Conservation (phyloP, 30 jellyfish, hydroid and myxozoan genomes). For the Pseudorhiza aurosa region DNA sequence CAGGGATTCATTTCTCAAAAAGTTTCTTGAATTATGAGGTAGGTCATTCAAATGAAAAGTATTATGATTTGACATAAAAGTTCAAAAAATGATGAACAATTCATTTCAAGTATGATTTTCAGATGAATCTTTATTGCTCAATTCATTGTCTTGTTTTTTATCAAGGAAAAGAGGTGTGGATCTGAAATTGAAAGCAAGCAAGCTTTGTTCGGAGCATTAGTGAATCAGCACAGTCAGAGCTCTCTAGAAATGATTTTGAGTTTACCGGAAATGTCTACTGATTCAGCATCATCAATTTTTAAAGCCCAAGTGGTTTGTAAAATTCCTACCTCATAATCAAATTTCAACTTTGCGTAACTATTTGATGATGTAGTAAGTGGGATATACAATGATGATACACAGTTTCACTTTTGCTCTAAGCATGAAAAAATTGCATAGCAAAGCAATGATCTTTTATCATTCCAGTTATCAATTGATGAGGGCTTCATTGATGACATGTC, state of each 20-base stretch:
- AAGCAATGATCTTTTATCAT: no score
- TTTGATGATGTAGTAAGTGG: no score
- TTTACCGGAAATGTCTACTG: slow-evolving; percentile 32
- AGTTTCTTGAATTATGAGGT: background rate
- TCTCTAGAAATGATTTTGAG: slow-evolving; percentile 18
- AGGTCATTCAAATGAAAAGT: no score
- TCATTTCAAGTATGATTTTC: background rate
- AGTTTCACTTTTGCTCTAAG: no score
- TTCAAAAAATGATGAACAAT: background rate
- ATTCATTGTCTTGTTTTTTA: background rate
- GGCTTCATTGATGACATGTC: slow-evolving; percentile 65
- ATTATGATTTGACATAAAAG: background rate
- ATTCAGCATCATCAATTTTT: background rate
- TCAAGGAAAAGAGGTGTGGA: background rate
- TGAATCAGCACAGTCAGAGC: slow-evolving; percentile 4
- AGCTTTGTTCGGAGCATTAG: slow-evolving; percentile 38
- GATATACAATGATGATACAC: no score
- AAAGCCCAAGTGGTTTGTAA: no score
- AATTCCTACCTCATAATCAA: no score
- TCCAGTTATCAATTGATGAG: slow-evolving; percentile 52
- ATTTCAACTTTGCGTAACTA: no score
- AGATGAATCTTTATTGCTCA: background rate
- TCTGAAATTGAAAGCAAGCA: no score
- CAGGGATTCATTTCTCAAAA: slow-evolving; percentile 20
- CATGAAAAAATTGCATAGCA: no score